Evolutionary conservation across 2,113 vertebrate genomes (phyloP).

Genomic region (Peromyscus californicus): DNA sequence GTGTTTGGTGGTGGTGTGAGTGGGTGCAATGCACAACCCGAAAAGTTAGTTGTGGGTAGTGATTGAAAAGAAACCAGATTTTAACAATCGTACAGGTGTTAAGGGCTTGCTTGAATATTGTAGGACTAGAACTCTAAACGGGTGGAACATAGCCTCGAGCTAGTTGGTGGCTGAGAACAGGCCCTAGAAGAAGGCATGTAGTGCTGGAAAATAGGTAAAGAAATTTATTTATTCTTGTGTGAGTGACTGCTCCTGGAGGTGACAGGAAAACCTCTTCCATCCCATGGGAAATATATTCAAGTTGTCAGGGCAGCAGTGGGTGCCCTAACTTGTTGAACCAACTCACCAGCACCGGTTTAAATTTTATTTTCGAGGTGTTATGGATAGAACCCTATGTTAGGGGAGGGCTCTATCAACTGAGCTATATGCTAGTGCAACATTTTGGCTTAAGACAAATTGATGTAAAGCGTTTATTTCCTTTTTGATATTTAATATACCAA

Average conservation of each 20-base stretch:
- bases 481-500: not conserved
- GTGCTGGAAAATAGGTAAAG: not conserved
- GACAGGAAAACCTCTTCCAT: not conserved
- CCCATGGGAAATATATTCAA: not conserved
- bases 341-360: not conserved
- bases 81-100: not conserved
- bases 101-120: not conserved
- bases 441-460: not conserved
- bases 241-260: not conserved
- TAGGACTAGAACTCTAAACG: not conserved
- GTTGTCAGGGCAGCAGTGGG: not conserved
- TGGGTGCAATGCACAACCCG: not conserved
- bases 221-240: not conserved
- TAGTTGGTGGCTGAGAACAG: not conserved
- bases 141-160: not conserved
- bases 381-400: not conserved
- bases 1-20: not conserved
- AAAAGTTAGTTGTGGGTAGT: not conserved
- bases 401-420: not conserved
- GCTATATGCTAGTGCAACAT: not conserved
- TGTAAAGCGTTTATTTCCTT: not conserved
- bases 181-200: not conserved
- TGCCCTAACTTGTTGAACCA: not conserved
- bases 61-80: not conserved
- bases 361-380: not conserved